Evolutionary conservation across 2,888 invertebrate genomes (phyloP), one percentile per base, ranked within the genome.

Genomic region (Oscheius sp.): DNA sequence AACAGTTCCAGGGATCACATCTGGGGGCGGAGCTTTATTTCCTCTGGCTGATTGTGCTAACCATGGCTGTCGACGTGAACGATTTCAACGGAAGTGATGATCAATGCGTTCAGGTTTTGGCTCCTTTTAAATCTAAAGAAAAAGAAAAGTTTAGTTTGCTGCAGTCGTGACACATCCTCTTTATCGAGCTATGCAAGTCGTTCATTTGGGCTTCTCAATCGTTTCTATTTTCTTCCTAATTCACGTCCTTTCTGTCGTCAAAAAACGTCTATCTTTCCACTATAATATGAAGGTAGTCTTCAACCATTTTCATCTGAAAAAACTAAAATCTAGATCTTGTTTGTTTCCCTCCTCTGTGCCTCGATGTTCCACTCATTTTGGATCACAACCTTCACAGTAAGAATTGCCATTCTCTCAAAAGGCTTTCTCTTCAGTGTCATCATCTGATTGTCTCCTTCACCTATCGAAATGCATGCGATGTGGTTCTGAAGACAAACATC

Each of bases 381-480:
- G 64, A 45, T 64, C 12, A 17, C 31, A 8, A 48, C 48, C 3
- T 64, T 64, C 25, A 31, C 31, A n/a, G 64, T 64, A 31, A 29
- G 17, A 3, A n/a, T 8, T 15, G 12, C 31, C 12, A 3, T 27
- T 29, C 23, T 29, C 17, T 20, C 6, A 3, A 20, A 23, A 27
- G 31, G n/a, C 1, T 4, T 15, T 31, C n/a, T 27, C 42, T 50
- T 39, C 31, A 65, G 65, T 20, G 29, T 27, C 65, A 65, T 20
- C 65, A 65, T 65, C 25, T 65, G 20, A 34, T 27, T 10, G n/a
- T 55, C 39, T 65, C 65, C 3, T 55, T 65, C 29, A 34, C 55
- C 20, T 65, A 39, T 42, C 33, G 52, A 31, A 34, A 58, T 20
- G 39, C n/a, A 8, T 55, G 67, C 33, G 67, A 57, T 20, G 67